Conservation (phyloP, 2,113 vertebrate genomes). For the Thermophis baileyi region DNA sequence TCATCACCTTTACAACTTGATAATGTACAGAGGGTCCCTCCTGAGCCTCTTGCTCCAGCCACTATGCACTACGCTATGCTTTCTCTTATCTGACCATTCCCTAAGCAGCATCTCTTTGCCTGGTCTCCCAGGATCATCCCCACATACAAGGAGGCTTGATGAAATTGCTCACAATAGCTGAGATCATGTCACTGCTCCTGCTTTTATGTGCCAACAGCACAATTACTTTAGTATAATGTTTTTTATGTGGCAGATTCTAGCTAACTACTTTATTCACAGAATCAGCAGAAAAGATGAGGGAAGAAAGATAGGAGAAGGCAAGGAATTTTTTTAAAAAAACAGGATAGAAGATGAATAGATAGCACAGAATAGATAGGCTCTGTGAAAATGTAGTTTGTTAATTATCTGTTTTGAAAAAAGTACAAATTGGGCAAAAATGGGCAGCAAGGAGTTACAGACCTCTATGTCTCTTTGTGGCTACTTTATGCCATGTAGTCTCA, state of each 20-base stretch:
- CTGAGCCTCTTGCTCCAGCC: neutral
- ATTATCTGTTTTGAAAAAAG: neutral
- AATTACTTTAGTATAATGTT: neutral
- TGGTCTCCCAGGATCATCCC: neutral
- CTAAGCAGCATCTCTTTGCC: neutral
- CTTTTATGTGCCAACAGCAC: neutral
- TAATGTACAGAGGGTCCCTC: no score
- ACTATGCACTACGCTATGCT: neutral
- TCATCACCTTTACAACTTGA: neutral
- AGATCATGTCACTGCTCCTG: neutral
- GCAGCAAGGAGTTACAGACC: constrained; percentile 7
- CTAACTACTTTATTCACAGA: neutral
- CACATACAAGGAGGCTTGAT: neutral
- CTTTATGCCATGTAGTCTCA: neutral
- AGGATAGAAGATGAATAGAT: no score
- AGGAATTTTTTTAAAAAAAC: neutral
- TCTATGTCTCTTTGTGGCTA: neutral
- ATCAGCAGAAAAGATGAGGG: neutral
- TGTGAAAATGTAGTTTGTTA: neutral
- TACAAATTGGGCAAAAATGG: neutral
- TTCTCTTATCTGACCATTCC: neutral
- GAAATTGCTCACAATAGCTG: neutral
- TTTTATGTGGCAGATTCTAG: neutral
- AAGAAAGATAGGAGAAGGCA: neutral
- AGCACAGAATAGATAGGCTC: neutral